These are phyloP conservation scores for Xerus rutilus DNA, from an alignment of 2,797 vertebrate species.

Conservation along the genomic window DNA sequence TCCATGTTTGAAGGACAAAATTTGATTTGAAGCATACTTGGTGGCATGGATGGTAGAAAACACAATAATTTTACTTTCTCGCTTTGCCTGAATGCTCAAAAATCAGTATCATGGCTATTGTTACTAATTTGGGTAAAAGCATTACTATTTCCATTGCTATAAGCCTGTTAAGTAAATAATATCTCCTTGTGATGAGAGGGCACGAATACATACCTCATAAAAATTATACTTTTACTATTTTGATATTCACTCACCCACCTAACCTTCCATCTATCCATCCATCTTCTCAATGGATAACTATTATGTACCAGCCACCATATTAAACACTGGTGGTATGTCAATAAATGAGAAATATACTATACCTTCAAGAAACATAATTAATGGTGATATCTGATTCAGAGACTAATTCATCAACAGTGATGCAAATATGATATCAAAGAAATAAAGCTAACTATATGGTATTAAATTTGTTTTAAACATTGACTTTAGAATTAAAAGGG, in stretches of 20 bases:
- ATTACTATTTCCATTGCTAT: slow-evolving; percentile 13
- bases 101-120: not conserved
- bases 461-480: not conserved
- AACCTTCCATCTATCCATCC: too few relatives aligned
- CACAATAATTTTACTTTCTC: not conserved
- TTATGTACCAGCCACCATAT: not conserved
- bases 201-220: not conserved
- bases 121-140: not conserved
- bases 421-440: not conserved
- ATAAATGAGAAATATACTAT: not conserved
- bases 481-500: not conserved
- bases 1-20: not conserved
- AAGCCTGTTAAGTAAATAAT: not conserved
- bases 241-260: not conserved
- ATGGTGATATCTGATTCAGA: not conserved
- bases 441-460: not conserved
- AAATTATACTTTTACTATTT: not conserved
- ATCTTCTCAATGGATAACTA: not conserved
- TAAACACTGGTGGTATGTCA: not conserved
- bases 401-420: not conserved
- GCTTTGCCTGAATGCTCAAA: slow-evolving; percentile 25
- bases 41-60: not conserved
- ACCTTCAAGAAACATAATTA: not conserved
- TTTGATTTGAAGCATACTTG: not conserved
- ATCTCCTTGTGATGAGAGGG: not conserved